These are phyloP conservation scores for Pimephales promelas DNA, from an alignment of 2,113 vertebrate genomes.

Conservation along the genomic window DNA sequence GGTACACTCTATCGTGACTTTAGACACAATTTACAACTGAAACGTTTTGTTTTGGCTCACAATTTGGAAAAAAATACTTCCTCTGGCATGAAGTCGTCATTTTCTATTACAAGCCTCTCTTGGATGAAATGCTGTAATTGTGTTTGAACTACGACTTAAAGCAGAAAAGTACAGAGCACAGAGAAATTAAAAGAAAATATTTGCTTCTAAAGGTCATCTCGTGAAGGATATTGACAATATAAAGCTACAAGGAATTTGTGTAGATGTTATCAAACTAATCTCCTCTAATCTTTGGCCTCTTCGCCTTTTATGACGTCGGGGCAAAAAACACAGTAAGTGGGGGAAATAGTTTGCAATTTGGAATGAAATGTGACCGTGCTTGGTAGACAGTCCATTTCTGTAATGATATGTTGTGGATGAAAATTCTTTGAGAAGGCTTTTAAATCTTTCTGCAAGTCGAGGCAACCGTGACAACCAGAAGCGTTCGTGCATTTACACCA, in stretches of 20 bases:
- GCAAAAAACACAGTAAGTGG: neutral
- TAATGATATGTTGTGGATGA: neutral
- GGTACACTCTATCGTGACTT: neutral
- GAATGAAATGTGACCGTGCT: neutral
- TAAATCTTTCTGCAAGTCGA: neutral
- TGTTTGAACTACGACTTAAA: neutral
- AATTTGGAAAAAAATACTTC: neutral
- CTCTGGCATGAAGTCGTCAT: neutral
- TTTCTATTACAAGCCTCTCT: neutral
- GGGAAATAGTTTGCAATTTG: neutral
- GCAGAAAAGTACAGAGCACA: neutral
- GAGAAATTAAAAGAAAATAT: conserved; percentile 34
- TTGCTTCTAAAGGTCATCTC: conserved; percentile 13
- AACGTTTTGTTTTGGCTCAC: neutral
- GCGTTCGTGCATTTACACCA: neutral
- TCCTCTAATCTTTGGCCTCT: conserved; percentile 22
- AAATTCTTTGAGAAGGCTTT: too few species aligned
- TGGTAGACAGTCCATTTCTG: neutral
- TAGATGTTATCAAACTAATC: conserved; percentile 61
- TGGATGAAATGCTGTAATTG: conserved; percentile 18
- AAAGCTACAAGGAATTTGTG: neutral
- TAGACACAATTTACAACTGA: neutral
- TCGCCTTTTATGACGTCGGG: neutral
- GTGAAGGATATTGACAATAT: conserved; percentile 26
- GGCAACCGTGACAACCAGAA: neutral